Base-by-base conservation (phyloP, 1,140 invertebrate species). In the Sycophila sp. region DNA sequence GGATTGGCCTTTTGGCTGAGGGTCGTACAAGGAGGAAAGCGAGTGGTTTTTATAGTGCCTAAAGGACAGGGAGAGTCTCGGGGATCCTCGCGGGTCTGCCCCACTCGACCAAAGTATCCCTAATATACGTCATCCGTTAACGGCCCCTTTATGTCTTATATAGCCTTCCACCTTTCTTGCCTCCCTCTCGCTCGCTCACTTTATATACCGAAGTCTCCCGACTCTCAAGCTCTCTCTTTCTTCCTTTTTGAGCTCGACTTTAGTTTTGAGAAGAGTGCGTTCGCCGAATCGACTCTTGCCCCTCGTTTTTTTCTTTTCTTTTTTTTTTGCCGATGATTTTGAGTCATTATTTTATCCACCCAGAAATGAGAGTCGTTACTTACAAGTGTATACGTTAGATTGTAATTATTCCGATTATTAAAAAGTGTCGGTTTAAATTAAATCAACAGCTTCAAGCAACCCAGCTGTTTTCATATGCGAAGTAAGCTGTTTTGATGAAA, bases 51-150 rank as follows among this genome's bases (percentile, higher is more conserved):
- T 86, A 85, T 86, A 85, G 84, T 47, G 42, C 42, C 42, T 81
- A 74, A 85, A 82, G 81, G 84, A 83, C 79, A 80, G 77, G 80
- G 81, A 85, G 83, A 81, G 82, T 82, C 76, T 74, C 68, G 67
- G 75, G 73, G 71, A 81, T 82, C 76, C 76, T 82, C 77, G 82
- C 75, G 82, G 42, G 30, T 77, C 73, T 83, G 76, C 78, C 78
- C 83, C 75, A 84, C 85, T 86, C 83, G 82, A 84, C 80, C 83
- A 78, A 79, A 86, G 83, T 85, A 80, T 86, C 83, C 85, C 85
- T 85, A 86, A 86, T 86, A 86, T 84, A 85, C 84, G 83, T 86
- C 83, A 85, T 86, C 79, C 82, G 80, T 85, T 85, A 84, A 82
- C 82, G 80, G 82, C 75, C 68, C 76, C 78, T 82, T 81, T 60